Percentiles rank a stretch among this genome's conserved stretches.
These are phyloP conservation scores for Drosophila pullipes DNA, from an alignment of 2,888 invertebrate genomes.

Conservation along the genomic window DNA sequence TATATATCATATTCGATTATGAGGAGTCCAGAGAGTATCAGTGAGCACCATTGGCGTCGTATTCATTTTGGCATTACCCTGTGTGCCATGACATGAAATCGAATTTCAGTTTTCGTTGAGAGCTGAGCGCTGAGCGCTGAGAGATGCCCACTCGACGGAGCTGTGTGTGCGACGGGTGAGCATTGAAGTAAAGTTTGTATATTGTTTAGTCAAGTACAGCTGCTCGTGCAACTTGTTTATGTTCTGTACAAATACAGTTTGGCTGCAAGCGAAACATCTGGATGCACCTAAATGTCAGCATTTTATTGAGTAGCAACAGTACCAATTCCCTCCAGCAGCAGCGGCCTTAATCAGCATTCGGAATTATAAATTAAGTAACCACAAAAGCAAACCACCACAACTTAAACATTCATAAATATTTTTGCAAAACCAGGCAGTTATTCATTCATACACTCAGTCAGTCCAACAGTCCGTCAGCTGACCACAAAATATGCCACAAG, in stretches of 20 bases:
- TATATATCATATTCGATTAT: constrained; percentile 41
- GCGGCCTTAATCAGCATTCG: constrained; percentile 22
- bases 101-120: constrained; percentile 62
- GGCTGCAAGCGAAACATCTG: constrained; percentile 41
- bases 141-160: constrained; percentile 29
- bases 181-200: constrained; percentile 67
- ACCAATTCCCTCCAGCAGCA: background rate
- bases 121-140: constrained; percentile 30
- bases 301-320: constrained; percentile 33
- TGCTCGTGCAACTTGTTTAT: constrained; percentile 73
- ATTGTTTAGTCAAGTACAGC: constrained; percentile 81
- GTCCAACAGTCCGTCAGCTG: constrained; percentile 7
- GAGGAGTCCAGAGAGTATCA: constrained; percentile 55
- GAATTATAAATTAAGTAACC: constrained; percentile 6
- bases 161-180: constrained; percentile 17
- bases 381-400: background rate
- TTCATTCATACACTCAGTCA: constrained; percentile 23
- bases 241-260: constrained; percentile 66
- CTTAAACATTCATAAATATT: background rate
- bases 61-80: constrained; percentile 44
- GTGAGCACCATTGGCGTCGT: constrained; percentile 26
- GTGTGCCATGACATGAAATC: constrained; percentile 68
- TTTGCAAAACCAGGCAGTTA: constrained; percentile 2
- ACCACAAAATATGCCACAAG: constrained; percentile 34
- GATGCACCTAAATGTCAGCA: constrained; percentile 27